Evolutionary conservation across 2,797 vertebrate genomes (phyloP).

Genomic region (Sebastes cheni): DNA sequence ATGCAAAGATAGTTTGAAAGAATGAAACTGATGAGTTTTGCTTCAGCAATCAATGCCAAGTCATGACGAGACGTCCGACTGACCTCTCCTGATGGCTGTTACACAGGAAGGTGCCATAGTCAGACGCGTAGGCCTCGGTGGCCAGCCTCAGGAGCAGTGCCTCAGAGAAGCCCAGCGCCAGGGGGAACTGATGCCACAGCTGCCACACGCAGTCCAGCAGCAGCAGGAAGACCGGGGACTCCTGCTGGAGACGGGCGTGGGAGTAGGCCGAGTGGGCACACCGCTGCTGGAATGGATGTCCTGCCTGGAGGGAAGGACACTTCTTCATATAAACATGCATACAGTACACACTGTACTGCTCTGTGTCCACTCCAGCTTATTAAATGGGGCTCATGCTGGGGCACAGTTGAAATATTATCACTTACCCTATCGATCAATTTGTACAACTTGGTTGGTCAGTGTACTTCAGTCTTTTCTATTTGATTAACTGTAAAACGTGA

Average conservation of each 20-base stretch:
- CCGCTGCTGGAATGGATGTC: slow-evolving; percentile 89
- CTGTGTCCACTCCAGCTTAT: background rate
- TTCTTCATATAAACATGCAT: background rate
- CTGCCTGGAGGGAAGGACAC: slow-evolving; percentile 74
- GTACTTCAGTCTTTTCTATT: background rate
- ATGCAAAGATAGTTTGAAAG: background rate
- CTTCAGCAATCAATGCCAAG: no score
- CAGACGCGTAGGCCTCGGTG: slow-evolving; percentile 84
- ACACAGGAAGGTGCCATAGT: slow-evolving; percentile 91
- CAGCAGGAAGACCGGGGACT: slow-evolving; percentile 88
- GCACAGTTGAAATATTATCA: background rate
- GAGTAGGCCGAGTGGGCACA: slow-evolving; percentile 86
- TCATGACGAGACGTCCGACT: background rate
- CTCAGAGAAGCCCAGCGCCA: slow-evolving; percentile 88
- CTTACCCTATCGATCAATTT: background rate
- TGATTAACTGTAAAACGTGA: background rate
- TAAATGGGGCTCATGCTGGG: background rate
- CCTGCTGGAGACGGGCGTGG: slow-evolving; percentile 84
- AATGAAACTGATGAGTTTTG: background rate
- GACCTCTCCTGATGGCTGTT: slow-evolving; percentile 88
- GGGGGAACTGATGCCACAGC: slow-evolving; percentile 87
- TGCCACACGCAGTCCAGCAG: slow-evolving; percentile 93
- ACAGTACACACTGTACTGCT: background rate
- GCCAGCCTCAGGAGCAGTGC: slow-evolving; percentile 85
- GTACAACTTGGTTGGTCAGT: background rate